These are phyloP conservation scores for Clarias gariepinus DNA, from an alignment of 2,113 vertebrate species.

Conservation along the genomic window DNA sequence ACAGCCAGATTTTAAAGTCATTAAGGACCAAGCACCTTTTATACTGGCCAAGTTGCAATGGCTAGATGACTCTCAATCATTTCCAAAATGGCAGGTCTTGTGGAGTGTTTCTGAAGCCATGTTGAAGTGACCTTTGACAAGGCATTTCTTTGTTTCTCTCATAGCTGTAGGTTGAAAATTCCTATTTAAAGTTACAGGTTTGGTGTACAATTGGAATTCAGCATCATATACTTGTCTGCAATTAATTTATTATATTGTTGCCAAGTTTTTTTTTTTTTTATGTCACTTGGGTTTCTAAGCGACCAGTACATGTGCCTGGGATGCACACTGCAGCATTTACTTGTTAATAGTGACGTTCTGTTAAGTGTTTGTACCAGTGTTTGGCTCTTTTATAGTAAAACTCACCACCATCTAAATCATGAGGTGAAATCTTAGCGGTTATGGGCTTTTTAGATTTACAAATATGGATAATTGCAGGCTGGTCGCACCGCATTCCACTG, in stretches of 20 bases:
- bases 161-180: neutral
- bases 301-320: neutral
- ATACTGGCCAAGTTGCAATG: no score
- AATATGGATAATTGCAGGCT: slow-evolving; percentile 48
- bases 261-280: neutral
- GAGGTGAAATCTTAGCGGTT: slow-evolving; percentile 36
- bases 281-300: neutral
- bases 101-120: no score
- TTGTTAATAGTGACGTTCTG: neutral
- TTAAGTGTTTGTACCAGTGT: neutral
- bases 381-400: neutral
- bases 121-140: neutral
- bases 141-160: neutral
- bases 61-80: no score
- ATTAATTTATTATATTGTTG: neutral
- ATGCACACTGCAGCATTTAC: neutral
- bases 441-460: slow-evolving; percentile 40
- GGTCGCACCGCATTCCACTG: slow-evolving; percentile 40
- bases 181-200: neutral
- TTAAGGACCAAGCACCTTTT: no score
- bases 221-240: neutral
- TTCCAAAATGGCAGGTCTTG: no score
- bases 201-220: neutral
- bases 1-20: no score
- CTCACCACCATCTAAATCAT: slow-evolving; percentile 2